phyloP scores from a whole-genome alignment of 2,888 invertebrate genomes.

The Tortricodes alternella region DNA sequence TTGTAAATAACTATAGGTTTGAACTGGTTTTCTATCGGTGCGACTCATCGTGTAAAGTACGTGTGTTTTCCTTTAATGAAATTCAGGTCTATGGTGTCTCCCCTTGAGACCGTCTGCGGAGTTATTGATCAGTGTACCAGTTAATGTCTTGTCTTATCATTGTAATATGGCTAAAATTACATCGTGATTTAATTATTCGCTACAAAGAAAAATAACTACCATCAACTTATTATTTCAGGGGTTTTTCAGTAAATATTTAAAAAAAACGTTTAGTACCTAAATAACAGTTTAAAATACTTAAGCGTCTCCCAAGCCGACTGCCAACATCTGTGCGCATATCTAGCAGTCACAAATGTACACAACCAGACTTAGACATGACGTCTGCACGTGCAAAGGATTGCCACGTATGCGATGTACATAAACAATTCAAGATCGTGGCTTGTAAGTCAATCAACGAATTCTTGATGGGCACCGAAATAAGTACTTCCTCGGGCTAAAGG shows the following conservation, averaged over 20 bases:
- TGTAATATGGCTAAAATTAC: neutral
- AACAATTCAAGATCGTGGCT: conserved; percentile 5
- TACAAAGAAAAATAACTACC: no score
- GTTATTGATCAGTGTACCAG: conserved; percentile 3
- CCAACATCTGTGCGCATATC: neutral
- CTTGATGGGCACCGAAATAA: conserved; percentile 15
- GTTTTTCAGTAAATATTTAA: no score
- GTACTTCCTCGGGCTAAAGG: conserved; percentile 32
- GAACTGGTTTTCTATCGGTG: no score
- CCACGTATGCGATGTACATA: neutral
- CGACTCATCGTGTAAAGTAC: no score
- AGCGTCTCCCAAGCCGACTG: no score
- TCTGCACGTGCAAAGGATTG: conserved; percentile 17
- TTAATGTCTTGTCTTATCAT: neutral
- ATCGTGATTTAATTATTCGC: neutral
- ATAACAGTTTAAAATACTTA: no score
- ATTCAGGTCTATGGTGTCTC: neutral
- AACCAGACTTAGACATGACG: neutral
- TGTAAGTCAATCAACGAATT: conserved; percentile 26
- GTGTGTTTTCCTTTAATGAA: no score
- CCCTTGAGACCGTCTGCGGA: neutral
- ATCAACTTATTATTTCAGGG: no score
- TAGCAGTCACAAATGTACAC: neutral
- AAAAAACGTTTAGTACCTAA: no score
- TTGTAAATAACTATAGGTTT: no score